Base-by-base conservation (phyloP, 2,113 vertebrate species). In the human (Homo sapiens) region DNA sequence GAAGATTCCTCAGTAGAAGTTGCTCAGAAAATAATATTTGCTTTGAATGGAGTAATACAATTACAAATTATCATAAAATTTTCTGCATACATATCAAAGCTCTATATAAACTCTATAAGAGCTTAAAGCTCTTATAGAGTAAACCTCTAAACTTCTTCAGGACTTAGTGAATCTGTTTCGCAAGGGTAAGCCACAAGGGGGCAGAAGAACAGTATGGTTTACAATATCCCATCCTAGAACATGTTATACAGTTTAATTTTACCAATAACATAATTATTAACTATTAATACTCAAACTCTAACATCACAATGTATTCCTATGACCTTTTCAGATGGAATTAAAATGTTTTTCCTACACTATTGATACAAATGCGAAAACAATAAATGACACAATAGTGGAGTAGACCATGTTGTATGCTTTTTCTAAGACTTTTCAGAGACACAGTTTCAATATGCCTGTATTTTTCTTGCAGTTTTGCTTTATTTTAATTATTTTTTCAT, bases 101-200 rank as follows among this genome's bases (percentile, higher is more conserved):
- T 64, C 12, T 64, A 64, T 30, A 64, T 64, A 64, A 32, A 64
- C 61, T 64, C 27, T 64, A 6, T 32, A 64, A 43, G 16, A 9
- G 0, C 8, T 84, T 85, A 40, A 18, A 11, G 2, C 16, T 85
- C 7, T 94, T 88, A 23, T 0, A 70, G 55, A 23, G 35, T 64
- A 59, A 89, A 82, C 7, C 5, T 59, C 35, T 84, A 23, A 72
- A 78, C 2, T 30, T 61, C 5, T 45, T 50, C 22, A 90, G 9
- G 13, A 32, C 32, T 52, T 27, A 64, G 12, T 3, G 4, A 27
- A 38, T 11, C 38, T 27, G 3, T 95, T 97, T 92, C 84, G 16
- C 35, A 80, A 90, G 35, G 3, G 3, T 0, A 0, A 32, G 78
- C 98, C 98, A 97, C 98, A 91, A 97, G 98, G 84, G 98, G 98